A percentile compares a stretch with the other conserved stretches of the same genome.
These are phyloP conservation scores for Aphaenogaster floridana DNA, from an alignment of 1,140 invertebrate species.

Conservation along the genomic window DNA sequence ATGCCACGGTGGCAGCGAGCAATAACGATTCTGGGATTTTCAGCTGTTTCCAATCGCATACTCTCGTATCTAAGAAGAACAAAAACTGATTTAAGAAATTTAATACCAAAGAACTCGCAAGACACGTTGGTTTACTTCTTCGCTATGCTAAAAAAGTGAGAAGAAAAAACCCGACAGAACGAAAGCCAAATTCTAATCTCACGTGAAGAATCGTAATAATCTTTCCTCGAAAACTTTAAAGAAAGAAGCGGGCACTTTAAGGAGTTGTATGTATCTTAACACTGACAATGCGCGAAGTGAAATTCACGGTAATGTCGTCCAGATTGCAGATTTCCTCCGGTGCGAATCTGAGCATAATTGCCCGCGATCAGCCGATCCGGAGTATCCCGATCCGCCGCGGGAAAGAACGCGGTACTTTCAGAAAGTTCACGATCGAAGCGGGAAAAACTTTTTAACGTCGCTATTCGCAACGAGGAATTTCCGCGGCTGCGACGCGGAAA, in stretches of 20 bases:
- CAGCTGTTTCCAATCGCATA: conserved; percentile 5
- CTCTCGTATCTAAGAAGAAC: conserved; percentile 3
- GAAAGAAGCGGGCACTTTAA: background rate
- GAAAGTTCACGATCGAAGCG: conserved; percentile 45
- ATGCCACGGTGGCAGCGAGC: background rate
- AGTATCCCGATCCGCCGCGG: background rate
- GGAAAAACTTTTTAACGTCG: conserved; percentile 58
- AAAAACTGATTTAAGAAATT: conserved; percentile 28
- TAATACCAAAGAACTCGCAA: background rate
- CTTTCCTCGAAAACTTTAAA: background rate
- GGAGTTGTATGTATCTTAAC: background rate
- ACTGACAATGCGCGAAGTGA: background rate
- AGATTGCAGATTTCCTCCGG: background rate
- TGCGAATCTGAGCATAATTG: conserved; percentile 40
- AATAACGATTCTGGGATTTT: conserved; percentile 15
- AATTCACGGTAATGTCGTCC: background rate
- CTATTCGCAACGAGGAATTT: conserved; percentile 35
- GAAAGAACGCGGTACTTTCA: background rate
- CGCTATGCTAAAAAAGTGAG: background rate
- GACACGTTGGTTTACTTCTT: background rate
- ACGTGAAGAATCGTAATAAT: background rate
- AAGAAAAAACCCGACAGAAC: background rate
- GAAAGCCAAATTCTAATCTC: background rate
- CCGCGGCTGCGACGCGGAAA: background rate
- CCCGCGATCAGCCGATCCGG: conserved; percentile 42